Evolutionary conservation across 2,113 vertebrate species (phyloP).

Genomic region (Diglossa brunneiventris): DNA sequence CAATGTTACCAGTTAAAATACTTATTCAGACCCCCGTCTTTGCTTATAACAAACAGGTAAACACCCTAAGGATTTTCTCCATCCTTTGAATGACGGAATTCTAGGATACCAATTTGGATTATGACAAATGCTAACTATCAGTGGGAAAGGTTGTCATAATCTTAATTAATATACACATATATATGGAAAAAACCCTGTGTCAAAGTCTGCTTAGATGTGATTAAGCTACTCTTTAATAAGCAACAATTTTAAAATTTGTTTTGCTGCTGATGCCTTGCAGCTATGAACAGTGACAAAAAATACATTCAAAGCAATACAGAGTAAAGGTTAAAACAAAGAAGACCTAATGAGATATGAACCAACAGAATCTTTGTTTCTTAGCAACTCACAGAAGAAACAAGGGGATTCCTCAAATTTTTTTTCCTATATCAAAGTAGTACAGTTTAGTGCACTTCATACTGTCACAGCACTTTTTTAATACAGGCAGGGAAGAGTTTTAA

Average conservation of each 20-base stretch:
- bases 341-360: constrained; percentile 57
- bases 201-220: constrained; percentile 53
- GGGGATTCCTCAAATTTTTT: constrained; percentile 53
- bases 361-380: constrained; percentile 61
- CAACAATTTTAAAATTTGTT: constrained; percentile 65
- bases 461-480: constrained; percentile 71
- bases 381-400: constrained; percentile 63
- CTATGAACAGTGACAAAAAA: constrained; percentile 70
- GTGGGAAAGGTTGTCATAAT: constrained; percentile 23
- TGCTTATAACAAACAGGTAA: constrained; percentile 64
- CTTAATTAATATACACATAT: not conserved
- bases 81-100: constrained; percentile 18
- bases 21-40: constrained; percentile 47
- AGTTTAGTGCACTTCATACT: constrained; percentile 68
- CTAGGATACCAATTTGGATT: constrained; percentile 13
- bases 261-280: constrained; percentile 63
- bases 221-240: constrained; percentile 60
- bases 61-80: constrained; percentile 48
- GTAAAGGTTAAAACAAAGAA: constrained; percentile 60
- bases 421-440: constrained; percentile 56
- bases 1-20: constrained; percentile 40
- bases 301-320: constrained; percentile 81
- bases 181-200: not conserved
- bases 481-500: constrained; percentile 66
- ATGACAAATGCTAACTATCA: not conserved